These are phyloP conservation scores for Sycophila sp. DNA, from an alignment of 1,140 invertebrate species.

Conservation along the genomic window DNA sequence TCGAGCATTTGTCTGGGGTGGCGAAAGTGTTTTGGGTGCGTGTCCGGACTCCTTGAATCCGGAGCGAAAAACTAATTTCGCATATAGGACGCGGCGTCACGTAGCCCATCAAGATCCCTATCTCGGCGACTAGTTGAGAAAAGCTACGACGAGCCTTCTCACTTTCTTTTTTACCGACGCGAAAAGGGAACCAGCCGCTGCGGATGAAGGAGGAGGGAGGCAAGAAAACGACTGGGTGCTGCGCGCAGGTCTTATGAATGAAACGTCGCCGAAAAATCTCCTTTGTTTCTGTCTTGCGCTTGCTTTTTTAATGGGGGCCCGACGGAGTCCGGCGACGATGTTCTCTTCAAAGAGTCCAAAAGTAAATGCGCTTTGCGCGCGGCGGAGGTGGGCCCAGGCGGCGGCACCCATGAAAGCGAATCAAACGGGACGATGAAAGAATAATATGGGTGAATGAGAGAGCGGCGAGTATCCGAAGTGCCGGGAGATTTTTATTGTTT, in stretches of 20 bases:
- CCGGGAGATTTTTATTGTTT: slow-evolving; percentile 26
- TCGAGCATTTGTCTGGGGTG: too few species aligned
- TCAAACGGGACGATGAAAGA: slow-evolving; percentile 35
- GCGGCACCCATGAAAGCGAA: slow-evolving; percentile 35
- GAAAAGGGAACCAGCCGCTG: background rate
- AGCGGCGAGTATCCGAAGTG: slow-evolving; percentile 4
- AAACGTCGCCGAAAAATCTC: slow-evolving; percentile 32
- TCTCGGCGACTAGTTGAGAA: slow-evolving; percentile 26
- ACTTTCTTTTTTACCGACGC: background rate
- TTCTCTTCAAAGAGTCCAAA: slow-evolving; percentile 35
- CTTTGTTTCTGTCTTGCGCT: slow-evolving; percentile 24
- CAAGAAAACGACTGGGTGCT: background rate
- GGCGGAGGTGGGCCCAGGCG: background rate
- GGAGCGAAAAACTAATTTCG: slow-evolving; percentile 17
- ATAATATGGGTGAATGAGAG: slow-evolving; percentile 35
- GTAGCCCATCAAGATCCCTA: slow-evolving; percentile 32
- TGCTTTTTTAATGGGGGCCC: slow-evolving; percentile 20
- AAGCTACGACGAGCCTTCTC: slow-evolving; percentile 11
- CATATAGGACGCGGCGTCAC: slow-evolving; percentile 26
- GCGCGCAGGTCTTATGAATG: slow-evolving; percentile 24
- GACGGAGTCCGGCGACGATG: background rate
- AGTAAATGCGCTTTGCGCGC: slow-evolving; percentile 31
- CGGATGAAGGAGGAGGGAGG: background rate
- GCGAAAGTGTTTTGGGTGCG: slow-evolving; percentile 19
- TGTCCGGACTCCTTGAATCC: slow-evolving; percentile 24